Evolutionary conservation across 2,113 vertebrate species (phyloP), one percentile per base, ranked within the genome.

Genomic region (Poeciliopsis turrubarensis): DNA sequence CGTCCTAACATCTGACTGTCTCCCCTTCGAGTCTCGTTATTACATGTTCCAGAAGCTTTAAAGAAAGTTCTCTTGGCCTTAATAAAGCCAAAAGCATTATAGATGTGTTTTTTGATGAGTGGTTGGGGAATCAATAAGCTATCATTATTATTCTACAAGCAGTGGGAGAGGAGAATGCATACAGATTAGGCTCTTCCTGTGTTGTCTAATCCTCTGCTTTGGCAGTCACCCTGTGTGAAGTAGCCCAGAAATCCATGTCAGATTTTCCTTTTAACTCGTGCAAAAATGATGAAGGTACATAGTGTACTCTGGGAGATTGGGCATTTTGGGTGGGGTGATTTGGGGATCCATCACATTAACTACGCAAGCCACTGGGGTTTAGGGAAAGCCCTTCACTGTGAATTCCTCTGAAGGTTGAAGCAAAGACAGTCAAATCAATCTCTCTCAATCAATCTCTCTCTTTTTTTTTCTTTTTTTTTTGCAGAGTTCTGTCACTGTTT

Each of bases 271-370:
- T 74, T 75, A 80, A 81, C 89, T 80, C 84, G 68, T 73, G 47
- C 73, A 61, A 75, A 75, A 87, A 85, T 67, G 75, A 77, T 82
- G 83, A 91, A 89, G 84, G 91, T 92, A 92, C 88, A 89, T 73
- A 11, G 72, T 93, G 89, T 93, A 76, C 88, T 91, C 65, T 80
- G 19, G 51, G 76, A 85, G 87, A 86, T 74, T 73, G 82, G 79
- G 88, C 77, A 71, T 88, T 90, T 87, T 73, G 62, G 72, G 79
- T 19, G 44, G 81, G 67, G 73, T 71, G 27, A 30, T 29, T 19
- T 41, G 78, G 81, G 26, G 65, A 61, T 81, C 57, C 70, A 83
- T 70, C 60, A 82, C 37, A 66, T 67, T 67, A 65, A 75, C 73
- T 65, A 30, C 6, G 25, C 32, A 47, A 74, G 63, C 61, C 66